A percentile compares a stretch with the other conserved stretches of the same genome.
phyloP scores from a whole-genome alignment of 2,797 vertebrate genomes.

The Silurus aristotelis region DNA sequence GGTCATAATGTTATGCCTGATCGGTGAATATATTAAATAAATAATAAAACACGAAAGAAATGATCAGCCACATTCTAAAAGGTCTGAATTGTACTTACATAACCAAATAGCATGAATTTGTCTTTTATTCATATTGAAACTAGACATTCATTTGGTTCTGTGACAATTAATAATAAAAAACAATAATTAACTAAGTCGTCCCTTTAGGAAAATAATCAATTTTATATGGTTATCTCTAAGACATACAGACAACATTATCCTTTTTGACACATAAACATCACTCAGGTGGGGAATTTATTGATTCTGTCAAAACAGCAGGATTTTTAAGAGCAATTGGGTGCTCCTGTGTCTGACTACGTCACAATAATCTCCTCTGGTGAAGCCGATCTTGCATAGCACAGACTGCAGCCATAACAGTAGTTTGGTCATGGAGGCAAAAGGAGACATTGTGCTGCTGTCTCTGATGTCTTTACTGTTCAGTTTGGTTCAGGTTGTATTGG shows the following conservation, averaged over 20 bases:
- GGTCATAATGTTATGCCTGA: too few species aligned
- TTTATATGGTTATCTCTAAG: constrained; percentile 24
- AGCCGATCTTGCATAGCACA: constrained; percentile 64
- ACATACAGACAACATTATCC: background rate
- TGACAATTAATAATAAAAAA: constrained; percentile 16
- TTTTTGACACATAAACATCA: background rate
- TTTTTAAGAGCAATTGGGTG: background rate
- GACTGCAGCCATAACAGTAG: constrained; percentile 56
- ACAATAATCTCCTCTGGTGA: constrained; percentile 14
- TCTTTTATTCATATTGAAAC: constrained; percentile 49
- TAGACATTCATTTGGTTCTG: constrained; percentile 58
- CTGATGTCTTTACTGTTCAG: background rate
- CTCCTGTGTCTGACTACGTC: constrained; percentile 19
- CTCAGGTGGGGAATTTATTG: constrained; percentile 4
- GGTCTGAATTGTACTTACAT: constrained; percentile 58
- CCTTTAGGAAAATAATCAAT: constrained; percentile 27
- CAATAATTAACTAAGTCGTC: constrained; percentile 14
- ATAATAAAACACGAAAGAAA: constrained; percentile 59
- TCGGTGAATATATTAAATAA: constrained; percentile 35
- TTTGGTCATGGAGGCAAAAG: constrained; percentile 55
- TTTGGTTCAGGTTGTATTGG: background rate
- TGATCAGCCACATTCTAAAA: constrained; percentile 50
- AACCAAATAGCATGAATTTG: constrained; percentile 59
- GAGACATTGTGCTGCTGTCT: constrained; percentile 14
- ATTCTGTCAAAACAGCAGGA: background rate